Percentiles rank a stretch among this genome's conserved stretches.
Conservation (phyloP, 1,140 invertebrate genomes). For the Micrasema longulum region DNA sequence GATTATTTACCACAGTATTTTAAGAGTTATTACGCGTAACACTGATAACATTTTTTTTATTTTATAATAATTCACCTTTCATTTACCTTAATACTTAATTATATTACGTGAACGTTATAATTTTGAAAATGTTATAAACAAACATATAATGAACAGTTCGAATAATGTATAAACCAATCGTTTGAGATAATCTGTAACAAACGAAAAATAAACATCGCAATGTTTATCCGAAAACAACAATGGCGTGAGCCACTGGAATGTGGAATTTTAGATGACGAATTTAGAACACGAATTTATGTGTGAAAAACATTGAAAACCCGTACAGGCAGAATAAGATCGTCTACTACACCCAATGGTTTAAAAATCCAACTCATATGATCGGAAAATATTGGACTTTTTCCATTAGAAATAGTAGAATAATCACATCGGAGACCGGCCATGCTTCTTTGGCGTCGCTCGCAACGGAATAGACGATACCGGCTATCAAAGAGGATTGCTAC, state of each 20-base stretch:
- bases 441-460: conserved; percentile 1
- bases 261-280: no score
- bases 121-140: no score
- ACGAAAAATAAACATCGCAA: no score
- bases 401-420: conserved; percentile 53
- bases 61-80: background rate
- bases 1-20: background rate
- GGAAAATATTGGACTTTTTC: conserved; percentile 52
- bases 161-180: no score
- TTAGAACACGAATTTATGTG: no score
- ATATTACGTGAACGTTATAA: no score
- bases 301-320: conserved; percentile 10
- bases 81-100: no score
- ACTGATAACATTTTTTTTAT: background rate
- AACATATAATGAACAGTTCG: no score
- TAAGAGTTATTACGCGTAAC: background rate
- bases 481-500: conserved; percentile 37
- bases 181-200: no score
- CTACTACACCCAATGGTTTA: conserved; percentile 51
- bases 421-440: conserved; percentile 22
- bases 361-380: conserved; percentile 51
- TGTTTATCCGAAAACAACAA: no score
- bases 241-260: no score
- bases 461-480: conserved; percentile 1
- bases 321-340: conserved; percentile 48